A percentile compares a stretch with the other conserved stretches of the same genome.
Evolutionary conservation across 2,888 invertebrate species (phyloP).

Genomic region (Cistogaster globosa): DNA sequence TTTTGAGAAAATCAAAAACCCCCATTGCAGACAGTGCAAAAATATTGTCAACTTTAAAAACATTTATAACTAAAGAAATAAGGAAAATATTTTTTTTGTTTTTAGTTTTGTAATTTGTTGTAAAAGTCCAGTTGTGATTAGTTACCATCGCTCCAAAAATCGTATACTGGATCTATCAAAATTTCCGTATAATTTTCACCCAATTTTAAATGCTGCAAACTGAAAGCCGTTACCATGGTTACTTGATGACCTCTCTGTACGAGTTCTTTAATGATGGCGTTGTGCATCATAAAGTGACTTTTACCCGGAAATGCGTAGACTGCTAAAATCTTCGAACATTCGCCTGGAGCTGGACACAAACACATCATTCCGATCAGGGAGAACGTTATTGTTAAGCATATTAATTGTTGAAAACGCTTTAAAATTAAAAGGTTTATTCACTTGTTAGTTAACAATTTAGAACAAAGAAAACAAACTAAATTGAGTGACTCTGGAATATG

Average conservation of each 20-base stretch:
- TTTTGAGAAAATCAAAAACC: conserved; percentile 76
- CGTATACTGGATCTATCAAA: conserved; percentile 80
- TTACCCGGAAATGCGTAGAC: conserved; percentile 83
- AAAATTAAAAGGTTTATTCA: background rate
- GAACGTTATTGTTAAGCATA: conserved; percentile 6
- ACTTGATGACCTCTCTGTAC: conserved; percentile 83
- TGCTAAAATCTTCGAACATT: conserved; percentile 82
- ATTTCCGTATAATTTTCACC: conserved; percentile 81
- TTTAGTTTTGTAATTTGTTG: background rate
- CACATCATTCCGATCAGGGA: conserved; percentile 26
- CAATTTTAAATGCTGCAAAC: conserved; percentile 75
- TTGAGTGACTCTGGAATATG: no score
- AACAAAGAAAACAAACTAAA: background rate
- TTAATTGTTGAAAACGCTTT: conserved; percentile 41
- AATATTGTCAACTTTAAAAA: conserved; percentile 77
- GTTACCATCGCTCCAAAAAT: conserved; percentile 79
- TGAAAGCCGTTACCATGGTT: conserved; percentile 79
- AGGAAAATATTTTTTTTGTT: background rate
- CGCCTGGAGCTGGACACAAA: background rate
- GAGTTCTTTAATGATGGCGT: conserved; percentile 82
- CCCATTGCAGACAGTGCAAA: conserved; percentile 79
- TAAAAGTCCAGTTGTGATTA: conserved; percentile 59
- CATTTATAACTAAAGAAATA: conserved; percentile 76
- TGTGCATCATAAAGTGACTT: conserved; percentile 84
- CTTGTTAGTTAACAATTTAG: background rate